Evolutionary conservation across 2,113 vertebrate species (phyloP), one percentile per base, ranked within the genome.

Genomic region (Eidolon helvum): DNA sequence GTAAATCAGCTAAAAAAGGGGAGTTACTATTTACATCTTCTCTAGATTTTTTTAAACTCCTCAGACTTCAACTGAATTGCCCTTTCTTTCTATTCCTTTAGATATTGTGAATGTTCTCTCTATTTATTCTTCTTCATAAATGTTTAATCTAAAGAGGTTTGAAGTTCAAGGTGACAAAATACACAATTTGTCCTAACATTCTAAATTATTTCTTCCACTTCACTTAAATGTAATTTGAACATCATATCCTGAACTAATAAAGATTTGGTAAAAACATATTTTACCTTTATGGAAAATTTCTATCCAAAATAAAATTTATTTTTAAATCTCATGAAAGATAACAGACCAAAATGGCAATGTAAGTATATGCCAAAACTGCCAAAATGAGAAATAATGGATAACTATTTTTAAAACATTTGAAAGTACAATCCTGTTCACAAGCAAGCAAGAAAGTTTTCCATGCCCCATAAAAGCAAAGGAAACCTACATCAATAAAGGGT

Each of bases 11-110:
- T 74, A 35, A 75, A 87, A n/a, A 38, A 88, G 50, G 26, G 3
- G 38, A 87, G 45, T 71, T 91, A 77, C 45, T 66, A 77, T 43
- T 83, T 77, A 82, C 0, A 19, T 71, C 79, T 66, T 59, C 65
- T 80, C 38, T 16, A 91, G 35, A 71, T 84, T 94, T 48, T 38
- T 21, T 4, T 43, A 77, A 87, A 40, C 15, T 30, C 21, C n/a
- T 59, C 45, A 88, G 53, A 84, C 24, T 57, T 97, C 63, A 83
- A 43, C 14, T 79, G 22, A 87, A n/a, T 38, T 71, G 11, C 2
- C 45, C n/a, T 87, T 90, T 83, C 57, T 90, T 92, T 97, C 66
- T 87, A 55, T 48, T 83, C 30, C 38, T 79, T 89, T 87, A 77
- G 26, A 35, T 78, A 61, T 33, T 68, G 83, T 84, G 38, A 45